Evolutionary conservation across 2,888 invertebrate genomes (phyloP).

Genomic region (Alcis repandata): DNA sequence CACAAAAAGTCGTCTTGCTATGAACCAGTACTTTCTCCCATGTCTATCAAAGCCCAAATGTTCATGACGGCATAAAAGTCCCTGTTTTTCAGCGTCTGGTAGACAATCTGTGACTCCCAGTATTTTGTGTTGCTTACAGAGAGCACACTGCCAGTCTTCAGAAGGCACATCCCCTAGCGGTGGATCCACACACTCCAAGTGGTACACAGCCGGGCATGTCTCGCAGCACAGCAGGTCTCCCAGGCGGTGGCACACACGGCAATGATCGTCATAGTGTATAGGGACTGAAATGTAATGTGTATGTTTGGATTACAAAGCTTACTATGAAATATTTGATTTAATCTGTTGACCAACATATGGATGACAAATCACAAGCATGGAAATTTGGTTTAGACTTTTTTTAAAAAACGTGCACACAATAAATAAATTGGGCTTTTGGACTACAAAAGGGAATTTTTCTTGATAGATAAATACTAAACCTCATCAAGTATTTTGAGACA

Average conservation of each 20-base stretch:
- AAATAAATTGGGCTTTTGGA: no score
- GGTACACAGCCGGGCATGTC: constrained; percentile 99
- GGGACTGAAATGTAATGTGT: constrained; percentile 86
- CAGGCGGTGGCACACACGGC: constrained; percentile 95
- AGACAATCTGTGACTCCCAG: constrained; percentile 97
- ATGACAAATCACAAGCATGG: no score
- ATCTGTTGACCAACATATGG: no score
- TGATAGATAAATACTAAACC: no score
- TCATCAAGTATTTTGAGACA: no score
- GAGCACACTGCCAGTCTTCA: constrained; percentile 98
- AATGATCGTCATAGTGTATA: constrained; percentile 97
- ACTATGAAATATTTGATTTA: background rate
- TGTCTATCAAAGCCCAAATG: constrained; percentile 98
- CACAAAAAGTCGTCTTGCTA: constrained; percentile 96
- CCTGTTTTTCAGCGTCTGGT: constrained; percentile 96
- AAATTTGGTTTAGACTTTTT: no score
- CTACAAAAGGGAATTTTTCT: no score
- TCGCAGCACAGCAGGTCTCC: constrained; percentile 99
- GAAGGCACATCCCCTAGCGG: constrained; percentile 97
- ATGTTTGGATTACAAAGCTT: no score
- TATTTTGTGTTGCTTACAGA: constrained; percentile 97
- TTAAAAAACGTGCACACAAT: no score
- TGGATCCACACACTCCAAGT: constrained; percentile 98
- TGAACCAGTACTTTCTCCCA: constrained; percentile 99
- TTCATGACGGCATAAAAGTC: constrained; percentile 96